A percentile compares a stretch with the other conserved stretches of the same genome.
Conservation (phyloP, 2,797 vertebrate species). For the Eulemur rubriventer region DNA sequence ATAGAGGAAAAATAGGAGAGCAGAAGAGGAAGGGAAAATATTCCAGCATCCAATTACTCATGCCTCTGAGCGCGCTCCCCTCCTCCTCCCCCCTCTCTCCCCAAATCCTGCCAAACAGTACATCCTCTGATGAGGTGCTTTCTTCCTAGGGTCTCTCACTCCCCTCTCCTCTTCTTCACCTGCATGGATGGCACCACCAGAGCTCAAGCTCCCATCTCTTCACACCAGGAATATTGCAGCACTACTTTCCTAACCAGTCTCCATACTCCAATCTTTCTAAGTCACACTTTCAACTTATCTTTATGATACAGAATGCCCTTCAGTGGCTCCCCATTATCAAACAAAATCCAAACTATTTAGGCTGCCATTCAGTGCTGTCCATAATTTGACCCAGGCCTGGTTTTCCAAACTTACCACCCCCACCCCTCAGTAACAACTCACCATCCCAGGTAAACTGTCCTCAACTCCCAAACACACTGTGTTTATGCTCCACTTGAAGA, state of each 20-base stretch:
- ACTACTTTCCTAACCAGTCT: background rate
- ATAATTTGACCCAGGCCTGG: conserved; percentile 2
- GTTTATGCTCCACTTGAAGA: background rate
- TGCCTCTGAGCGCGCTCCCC: background rate
- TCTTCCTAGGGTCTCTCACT: background rate
- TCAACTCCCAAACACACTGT: background rate
- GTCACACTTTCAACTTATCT: background rate
- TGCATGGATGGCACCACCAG: background rate
- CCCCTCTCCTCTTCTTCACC: background rate
- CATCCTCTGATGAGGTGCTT: background rate
- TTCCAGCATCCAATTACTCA: background rate
- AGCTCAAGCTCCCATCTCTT: background rate
- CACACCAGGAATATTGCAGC: background rate
- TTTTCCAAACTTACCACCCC: background rate
- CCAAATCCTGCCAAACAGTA: background rate
- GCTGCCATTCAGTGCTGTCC: background rate
- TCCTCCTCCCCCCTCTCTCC: background rate
- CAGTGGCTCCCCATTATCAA: background rate
- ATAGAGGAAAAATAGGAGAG: background rate
- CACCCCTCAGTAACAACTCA: background rate
- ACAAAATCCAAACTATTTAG: background rate
- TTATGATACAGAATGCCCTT: background rate
- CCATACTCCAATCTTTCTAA: background rate
- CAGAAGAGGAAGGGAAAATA: background rate
- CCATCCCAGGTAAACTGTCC: background rate